phyloP scores from a whole-genome alignment of 1,140 invertebrate species.

The Oppia nitens region DNA sequence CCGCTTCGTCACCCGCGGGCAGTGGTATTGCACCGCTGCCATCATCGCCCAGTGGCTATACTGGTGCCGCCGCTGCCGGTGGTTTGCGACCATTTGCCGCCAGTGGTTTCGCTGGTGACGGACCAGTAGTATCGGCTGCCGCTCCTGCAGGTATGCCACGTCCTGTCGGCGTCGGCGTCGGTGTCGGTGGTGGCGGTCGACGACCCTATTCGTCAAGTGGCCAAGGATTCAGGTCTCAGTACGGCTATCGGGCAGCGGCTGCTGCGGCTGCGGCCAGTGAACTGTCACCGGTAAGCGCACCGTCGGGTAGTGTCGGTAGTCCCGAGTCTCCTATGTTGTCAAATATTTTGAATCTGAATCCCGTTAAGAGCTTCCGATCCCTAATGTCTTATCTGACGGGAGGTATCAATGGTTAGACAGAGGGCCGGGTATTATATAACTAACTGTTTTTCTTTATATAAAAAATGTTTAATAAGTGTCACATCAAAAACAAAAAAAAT shows the following conservation, averaged over 20 bases:
- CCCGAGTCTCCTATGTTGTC: not conserved
- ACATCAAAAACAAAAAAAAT: too few relatives aligned
- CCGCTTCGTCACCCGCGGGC: not conserved
- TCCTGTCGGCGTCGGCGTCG: not conserved
- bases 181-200: not conserved
- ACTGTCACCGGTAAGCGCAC: conserved; percentile 2
- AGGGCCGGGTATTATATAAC: too few relatives aligned
- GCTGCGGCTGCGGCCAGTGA: conserved; percentile 6
- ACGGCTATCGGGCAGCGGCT: conserved; percentile 7
- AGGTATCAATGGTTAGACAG: conserved; percentile 4
- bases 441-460: too few relatives aligned
- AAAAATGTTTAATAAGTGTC: too few relatives aligned
- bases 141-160: not conserved
- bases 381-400: conserved; percentile 12
- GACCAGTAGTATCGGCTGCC: not conserved
- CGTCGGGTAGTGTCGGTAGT: not conserved
- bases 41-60: not conserved
- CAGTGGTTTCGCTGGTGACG: not conserved
- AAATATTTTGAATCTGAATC: conserved; percentile 4
- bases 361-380: conserved; percentile 3
- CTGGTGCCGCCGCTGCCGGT: not conserved
- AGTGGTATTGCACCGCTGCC: not conserved
- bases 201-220: not conserved
- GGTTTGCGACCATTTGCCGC: not conserved
- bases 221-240: conserved; percentile 1